Percentiles rank a stretch among this genome's conserved stretches.
phyloP scores from a whole-genome alignment of 2,888 invertebrate species.

The Trissoscelio sp. region DNA sequence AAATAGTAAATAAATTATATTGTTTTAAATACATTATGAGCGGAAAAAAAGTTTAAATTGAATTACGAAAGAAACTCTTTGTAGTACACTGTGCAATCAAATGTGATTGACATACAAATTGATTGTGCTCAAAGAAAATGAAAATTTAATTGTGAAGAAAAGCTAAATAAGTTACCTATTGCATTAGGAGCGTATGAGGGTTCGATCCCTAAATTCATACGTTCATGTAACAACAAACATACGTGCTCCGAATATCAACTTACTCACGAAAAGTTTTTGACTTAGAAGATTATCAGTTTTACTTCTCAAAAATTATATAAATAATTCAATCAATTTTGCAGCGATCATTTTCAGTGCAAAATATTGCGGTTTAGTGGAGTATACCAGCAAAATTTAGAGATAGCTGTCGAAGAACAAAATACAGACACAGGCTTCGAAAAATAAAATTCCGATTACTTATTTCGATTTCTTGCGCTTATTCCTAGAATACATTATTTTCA shows the following conservation, averaged over 20 bases:
- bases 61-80: background rate
- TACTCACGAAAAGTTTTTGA: constrained; percentile 46
- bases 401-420: constrained; percentile 24
- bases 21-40: background rate
- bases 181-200: constrained; percentile 31
- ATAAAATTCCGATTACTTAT: constrained; percentile 28
- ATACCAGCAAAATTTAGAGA: constrained; percentile 22
- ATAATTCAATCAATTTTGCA: constrained; percentile 53
- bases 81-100: background rate
- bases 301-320: constrained; percentile 63
- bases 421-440: background rate
- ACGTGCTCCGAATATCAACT: constrained; percentile 47
- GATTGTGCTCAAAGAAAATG: constrained; percentile 25
- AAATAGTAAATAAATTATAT: too few relatives aligned
- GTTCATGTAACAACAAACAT: constrained; percentile 46
- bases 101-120: constrained; percentile 16
- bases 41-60: background rate
- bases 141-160: constrained; percentile 54
- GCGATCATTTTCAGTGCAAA: constrained; percentile 34
- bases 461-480: background rate
- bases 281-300: constrained; percentile 49
- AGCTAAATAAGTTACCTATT: constrained; percentile 22
- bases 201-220: constrained; percentile 45
- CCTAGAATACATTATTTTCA: background rate
- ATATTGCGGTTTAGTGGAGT: constrained; percentile 4